Conservation (phyloP, 2,888 invertebrate genomes). For the Heteromurus nitidus region DNA sequence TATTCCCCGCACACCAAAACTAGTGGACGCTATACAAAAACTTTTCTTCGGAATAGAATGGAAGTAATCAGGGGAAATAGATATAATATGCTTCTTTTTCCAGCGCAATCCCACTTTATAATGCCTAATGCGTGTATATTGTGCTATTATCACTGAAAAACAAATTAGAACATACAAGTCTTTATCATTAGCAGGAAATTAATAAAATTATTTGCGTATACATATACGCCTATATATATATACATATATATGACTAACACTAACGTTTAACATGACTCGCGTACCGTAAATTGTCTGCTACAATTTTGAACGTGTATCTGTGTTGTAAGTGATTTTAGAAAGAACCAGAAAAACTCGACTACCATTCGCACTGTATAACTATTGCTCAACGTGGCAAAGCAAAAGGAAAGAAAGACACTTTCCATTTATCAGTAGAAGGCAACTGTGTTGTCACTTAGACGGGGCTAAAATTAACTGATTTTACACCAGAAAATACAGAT, state of each 20-base stretch:
- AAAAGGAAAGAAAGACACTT: constrained; percentile 1
- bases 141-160: no score
- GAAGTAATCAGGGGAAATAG: no score
- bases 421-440: constrained; percentile 15
- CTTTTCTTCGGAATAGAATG: no score
- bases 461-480: constrained; percentile 3
- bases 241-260: background rate
- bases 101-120: no score
- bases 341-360: no score
- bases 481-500: constrained; percentile 15
- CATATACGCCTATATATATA: background rate
- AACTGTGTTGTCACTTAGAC: background rate
- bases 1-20: background rate
- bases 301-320: background rate
- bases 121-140: no score
- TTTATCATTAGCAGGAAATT: no score
- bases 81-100: no score
- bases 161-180: no score
- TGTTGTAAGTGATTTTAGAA: background rate
- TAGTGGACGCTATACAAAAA: background rate
- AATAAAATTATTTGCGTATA: background rate
- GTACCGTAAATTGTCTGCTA: background rate
- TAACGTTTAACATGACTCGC: background rate
- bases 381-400: background rate
- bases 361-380: background rate